Evolutionary conservation across 30 jellyfish, hydroid and myxozoan genomes (phyloP).

Genomic region (Chironex yamaguchii): DNA sequence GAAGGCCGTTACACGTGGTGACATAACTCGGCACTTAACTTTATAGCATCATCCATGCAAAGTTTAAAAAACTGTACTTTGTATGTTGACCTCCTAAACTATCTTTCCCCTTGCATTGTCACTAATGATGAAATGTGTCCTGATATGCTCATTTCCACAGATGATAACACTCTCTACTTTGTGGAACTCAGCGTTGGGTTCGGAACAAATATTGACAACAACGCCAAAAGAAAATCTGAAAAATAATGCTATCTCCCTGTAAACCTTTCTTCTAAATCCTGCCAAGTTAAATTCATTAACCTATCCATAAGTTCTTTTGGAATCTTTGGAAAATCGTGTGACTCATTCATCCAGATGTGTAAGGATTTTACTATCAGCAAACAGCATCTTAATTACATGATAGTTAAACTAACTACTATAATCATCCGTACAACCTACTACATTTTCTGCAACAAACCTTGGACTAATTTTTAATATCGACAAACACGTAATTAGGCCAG

Average conservation of each 20-base stretch:
- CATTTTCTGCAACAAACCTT: too few species aligned
- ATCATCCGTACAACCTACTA: too few species aligned
- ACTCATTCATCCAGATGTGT: too few species aligned
- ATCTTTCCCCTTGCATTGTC: conserved; percentile 14
- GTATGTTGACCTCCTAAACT: conserved; percentile 20
- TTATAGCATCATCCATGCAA: conserved; percentile 10
- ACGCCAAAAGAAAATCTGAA: neutral
- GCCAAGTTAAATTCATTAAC: too few species aligned
- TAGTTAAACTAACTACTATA: too few species aligned
- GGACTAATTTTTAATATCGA: too few species aligned
- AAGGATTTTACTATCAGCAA: too few species aligned
- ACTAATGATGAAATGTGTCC: conserved; percentile 13
- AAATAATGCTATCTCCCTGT: neutral
- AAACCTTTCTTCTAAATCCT: too few species aligned
- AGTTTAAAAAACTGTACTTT: conserved; percentile 21
- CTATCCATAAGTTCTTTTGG: too few species aligned
- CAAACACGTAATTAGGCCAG: too few species aligned
- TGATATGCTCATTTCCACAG: conserved; percentile 23
- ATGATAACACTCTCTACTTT: neutral
- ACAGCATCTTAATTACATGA: too few species aligned
- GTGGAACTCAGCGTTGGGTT: conserved; percentile 7
- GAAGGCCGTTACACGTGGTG: conserved; percentile 50
- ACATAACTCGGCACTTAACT: conserved; percentile 28
- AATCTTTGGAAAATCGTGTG: too few species aligned
- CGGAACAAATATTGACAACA: neutral